Evolutionary conservation across 2,113 vertebrate species (phyloP).

Genomic region (Pomatorhinus ruficollis): DNA sequence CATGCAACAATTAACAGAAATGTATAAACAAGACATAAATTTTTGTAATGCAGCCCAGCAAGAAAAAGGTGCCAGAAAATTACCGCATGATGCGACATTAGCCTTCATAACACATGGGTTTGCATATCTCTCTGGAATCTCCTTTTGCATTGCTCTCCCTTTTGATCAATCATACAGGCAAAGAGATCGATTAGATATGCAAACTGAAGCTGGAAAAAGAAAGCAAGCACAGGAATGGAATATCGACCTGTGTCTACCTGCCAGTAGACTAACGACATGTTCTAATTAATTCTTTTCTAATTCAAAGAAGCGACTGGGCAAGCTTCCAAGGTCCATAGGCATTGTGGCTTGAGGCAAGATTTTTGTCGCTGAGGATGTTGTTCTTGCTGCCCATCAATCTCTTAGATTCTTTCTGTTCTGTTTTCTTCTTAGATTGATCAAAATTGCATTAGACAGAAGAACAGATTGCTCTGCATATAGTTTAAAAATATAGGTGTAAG

Average conservation of each 20-base stretch:
- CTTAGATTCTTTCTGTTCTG: neutral
- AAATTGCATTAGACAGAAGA: constrained; percentile 19
- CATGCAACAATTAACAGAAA: neutral
- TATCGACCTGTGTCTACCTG: neutral
- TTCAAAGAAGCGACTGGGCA: neutral
- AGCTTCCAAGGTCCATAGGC: neutral
- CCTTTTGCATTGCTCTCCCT: neutral
- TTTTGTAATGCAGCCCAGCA: neutral
- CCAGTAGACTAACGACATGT: neutral
- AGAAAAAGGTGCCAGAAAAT: neutral
- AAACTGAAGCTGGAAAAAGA: neutral
- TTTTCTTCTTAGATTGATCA: neutral
- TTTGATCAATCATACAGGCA: neutral
- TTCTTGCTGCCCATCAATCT: neutral
- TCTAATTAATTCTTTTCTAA: neutral
- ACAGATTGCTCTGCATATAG: neutral
- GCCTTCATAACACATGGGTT: neutral
- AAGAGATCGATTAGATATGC: constrained; percentile 13
- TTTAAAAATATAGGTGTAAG: neutral
- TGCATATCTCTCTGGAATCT: neutral
- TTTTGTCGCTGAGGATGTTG: neutral
- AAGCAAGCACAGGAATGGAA: neutral
- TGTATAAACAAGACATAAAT: neutral
- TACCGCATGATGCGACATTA: neutral
- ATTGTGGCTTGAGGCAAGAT: neutral